A percentile compares a stretch with the other conserved stretches of the same genome.
Conservation (phyloP, 2,797 vertebrate genomes). For the Furcifer pardalis region DNA sequence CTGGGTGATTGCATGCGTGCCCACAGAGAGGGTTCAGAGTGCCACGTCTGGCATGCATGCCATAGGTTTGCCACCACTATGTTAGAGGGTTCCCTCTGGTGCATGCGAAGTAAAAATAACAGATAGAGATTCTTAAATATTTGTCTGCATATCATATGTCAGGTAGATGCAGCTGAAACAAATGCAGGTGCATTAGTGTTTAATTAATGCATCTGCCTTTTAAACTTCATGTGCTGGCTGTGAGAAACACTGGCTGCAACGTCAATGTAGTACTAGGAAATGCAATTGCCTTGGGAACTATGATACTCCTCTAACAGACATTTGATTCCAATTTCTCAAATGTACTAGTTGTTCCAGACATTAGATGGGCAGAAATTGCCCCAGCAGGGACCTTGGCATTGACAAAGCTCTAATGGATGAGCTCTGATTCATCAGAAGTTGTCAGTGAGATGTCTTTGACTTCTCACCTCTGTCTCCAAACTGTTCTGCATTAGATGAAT, state of each 20-base stretch:
- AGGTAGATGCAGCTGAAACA: neutral
- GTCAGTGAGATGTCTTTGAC: neutral
- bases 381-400: neutral
- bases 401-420: neutral
- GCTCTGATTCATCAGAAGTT: neutral
- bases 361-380: neutral
- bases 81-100: no score
- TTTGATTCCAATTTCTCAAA: neutral
- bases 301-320: neutral
- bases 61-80: no score
- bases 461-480: neutral
- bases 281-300: neutral
- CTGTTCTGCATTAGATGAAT: neutral
- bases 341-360: neutral
- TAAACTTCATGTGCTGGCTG: neutral
- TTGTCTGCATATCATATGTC: neutral
- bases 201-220: neutral
- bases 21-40: no score
- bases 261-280: neutral
- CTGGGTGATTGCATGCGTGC: no score
- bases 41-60: no score
- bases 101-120: neutral
- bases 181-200: neutral
- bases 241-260: neutral
- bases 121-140: neutral